phyloP scores from a whole-genome alignment of 2,113 vertebrate genomes.

The Engystomops pustulosus region DNA sequence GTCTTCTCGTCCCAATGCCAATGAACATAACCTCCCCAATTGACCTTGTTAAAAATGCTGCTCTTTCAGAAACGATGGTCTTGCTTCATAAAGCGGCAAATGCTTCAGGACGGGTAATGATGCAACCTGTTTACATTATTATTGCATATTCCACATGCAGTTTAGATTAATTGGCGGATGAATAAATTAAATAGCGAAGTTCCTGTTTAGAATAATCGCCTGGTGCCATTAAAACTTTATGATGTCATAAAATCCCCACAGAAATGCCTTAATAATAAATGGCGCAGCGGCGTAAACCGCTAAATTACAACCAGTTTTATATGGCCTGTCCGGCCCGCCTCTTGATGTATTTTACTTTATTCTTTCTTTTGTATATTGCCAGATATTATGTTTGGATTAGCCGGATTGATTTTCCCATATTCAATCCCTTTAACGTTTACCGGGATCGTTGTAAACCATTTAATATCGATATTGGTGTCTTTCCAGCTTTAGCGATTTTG shows the following conservation, averaged over 20 bases:
- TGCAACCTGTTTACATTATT: slow-evolving; percentile 48
- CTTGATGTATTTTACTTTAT: slow-evolving; percentile 29
- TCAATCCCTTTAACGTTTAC: slow-evolving; percentile 17
- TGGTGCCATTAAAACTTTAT: slow-evolving; percentile 52
- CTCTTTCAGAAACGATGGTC: slow-evolving; percentile 28
- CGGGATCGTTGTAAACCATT: slow-evolving; percentile 14
- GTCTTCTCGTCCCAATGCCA: neutral
- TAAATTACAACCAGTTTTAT: slow-evolving; percentile 43
- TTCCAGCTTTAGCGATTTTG: slow-evolving; percentile 5
- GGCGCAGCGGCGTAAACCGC: neutral
- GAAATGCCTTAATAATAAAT: slow-evolving; percentile 56
- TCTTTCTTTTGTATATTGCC: slow-evolving; percentile 17
- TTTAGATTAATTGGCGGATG: slow-evolving; percentile 53
- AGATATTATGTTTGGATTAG: slow-evolving; percentile 50
- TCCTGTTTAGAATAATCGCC: slow-evolving; percentile 52
- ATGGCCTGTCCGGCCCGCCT: neutral
- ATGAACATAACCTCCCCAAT: slow-evolving; percentile 42
- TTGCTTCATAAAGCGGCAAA: slow-evolving; percentile 33
- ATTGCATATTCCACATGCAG: slow-evolving; percentile 41
- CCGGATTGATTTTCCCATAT: slow-evolving; percentile 49
- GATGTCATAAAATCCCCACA: slow-evolving; percentile 43
- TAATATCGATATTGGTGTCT: slow-evolving; percentile 13
- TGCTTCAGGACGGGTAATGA: slow-evolving; percentile 18
- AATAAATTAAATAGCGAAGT: slow-evolving; percentile 45
- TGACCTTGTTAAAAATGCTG: slow-evolving; percentile 49